These are phyloP conservation scores for Coptotermes formosanus DNA, from an alignment of 1,140 invertebrate genomes.

Conservation along the genomic window DNA sequence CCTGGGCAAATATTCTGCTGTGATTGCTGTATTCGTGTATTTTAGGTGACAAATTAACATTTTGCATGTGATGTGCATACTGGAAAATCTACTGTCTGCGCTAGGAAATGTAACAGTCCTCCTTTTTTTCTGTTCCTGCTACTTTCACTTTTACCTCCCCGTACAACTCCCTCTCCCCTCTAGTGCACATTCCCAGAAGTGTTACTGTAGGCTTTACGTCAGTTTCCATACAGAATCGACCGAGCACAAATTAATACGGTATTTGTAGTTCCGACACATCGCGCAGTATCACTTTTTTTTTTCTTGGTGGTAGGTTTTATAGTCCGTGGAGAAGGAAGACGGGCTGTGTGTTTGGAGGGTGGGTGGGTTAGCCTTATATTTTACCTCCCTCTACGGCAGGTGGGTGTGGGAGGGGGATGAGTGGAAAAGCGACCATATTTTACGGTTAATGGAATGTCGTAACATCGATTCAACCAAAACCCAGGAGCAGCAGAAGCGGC, in stretches of 20 bases:
- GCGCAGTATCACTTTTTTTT: neutral
- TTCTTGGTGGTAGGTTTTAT: neutral
- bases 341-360: too few species aligned
- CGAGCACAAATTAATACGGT: neutral
- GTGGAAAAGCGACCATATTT: conserved; percentile 30
- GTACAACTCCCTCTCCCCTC: too few species aligned
- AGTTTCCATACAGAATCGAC: neutral
- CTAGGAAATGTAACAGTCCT: too few species aligned
- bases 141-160: too few species aligned
- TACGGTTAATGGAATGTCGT: conserved; percentile 34
- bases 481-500: neutral
- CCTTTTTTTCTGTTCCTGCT: too few species aligned
- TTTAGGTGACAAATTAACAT: too few species aligned
- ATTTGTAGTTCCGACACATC: conserved; percentile 1
- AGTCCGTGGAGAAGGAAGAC: neutral
- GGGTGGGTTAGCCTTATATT: too few species aligned
- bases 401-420: neutral
- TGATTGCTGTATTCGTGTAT: too few species aligned
- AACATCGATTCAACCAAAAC: conserved; percentile 31
- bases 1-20: too few species aligned
- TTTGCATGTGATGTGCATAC: too few species aligned
- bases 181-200: neutral
- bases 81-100: too few species aligned
- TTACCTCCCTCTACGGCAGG: too few species aligned
- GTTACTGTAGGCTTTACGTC: neutral